Conservation (phyloP, 2,888 invertebrate genomes). For the Diogma glabrata region DNA sequence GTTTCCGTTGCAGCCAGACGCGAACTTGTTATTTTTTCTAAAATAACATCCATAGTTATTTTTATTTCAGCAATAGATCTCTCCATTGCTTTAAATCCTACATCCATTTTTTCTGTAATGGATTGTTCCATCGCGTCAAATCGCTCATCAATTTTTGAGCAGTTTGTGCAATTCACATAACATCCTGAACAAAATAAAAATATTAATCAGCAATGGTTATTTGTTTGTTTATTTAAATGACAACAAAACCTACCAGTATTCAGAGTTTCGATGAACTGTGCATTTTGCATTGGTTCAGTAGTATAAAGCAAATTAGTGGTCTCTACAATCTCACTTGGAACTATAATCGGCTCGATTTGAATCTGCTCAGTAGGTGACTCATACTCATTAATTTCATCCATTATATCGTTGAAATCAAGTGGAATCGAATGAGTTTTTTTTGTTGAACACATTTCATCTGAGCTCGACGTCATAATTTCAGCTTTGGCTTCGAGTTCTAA, state of each 20-base stretch:
- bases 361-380: too few relatives aligned
- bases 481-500: neutral
- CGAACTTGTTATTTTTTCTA: neutral
- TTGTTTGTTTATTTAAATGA: neutral
- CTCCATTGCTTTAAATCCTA: neutral
- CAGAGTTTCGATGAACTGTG: neutral
- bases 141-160: neutral
- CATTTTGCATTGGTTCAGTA: neutral
- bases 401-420: too few relatives aligned
- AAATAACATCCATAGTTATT: too few relatives aligned
- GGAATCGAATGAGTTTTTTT: neutral
- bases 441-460: neutral
- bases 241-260: neutral
- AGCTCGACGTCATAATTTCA: neutral
- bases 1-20: neutral
- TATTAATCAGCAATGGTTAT: neutral
- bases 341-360: neutral
- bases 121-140: neutral
- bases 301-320: neutral
- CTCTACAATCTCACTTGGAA: neutral
- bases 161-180: neutral
- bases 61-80: too few relatives aligned
- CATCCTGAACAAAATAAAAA: slow-evolving; percentile 1
- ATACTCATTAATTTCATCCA: too few relatives aligned
- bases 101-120: neutral